These are phyloP conservation scores for Hyperoodon ampullatus DNA, from an alignment of 2,113 vertebrate genomes.

Conservation along the genomic window DNA sequence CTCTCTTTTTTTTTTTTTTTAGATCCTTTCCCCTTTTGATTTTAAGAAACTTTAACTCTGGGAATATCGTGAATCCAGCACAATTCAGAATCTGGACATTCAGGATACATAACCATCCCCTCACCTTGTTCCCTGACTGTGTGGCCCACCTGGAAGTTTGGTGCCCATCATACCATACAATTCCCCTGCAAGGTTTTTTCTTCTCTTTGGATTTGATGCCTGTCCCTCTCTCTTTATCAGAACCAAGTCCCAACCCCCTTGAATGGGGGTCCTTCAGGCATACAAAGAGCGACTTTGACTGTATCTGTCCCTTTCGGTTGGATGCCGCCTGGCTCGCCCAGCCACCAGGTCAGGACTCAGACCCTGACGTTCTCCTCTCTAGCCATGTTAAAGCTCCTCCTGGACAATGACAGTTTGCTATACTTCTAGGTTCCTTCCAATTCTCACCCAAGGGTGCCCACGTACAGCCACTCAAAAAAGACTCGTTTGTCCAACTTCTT, in stretches of 20 bases:
- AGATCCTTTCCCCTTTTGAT: background rate
- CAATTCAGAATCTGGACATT: background rate
- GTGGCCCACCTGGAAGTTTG: background rate
- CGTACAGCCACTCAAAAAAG: background rate
- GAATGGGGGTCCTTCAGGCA: background rate
- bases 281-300: background rate
- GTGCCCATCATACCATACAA: too few species aligned
- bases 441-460: background rate
- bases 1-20: background rate
- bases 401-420: background rate
- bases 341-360: accelerated
- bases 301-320: background rate
- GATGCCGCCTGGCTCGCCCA: too few species aligned
- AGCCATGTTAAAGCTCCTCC: background rate
- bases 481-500: background rate
- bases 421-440: background rate
- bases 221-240: background rate
- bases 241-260: background rate
- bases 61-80: background rate
- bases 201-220: background rate
- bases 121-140: background rate
- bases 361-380: background rate
- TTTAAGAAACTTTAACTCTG: conserved; percentile 3
- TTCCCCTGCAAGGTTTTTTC: background rate
- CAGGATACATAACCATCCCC: accelerated